Conservation (phyloP, 2,888 invertebrate genomes). For the Esperia sulphurella region DNA sequence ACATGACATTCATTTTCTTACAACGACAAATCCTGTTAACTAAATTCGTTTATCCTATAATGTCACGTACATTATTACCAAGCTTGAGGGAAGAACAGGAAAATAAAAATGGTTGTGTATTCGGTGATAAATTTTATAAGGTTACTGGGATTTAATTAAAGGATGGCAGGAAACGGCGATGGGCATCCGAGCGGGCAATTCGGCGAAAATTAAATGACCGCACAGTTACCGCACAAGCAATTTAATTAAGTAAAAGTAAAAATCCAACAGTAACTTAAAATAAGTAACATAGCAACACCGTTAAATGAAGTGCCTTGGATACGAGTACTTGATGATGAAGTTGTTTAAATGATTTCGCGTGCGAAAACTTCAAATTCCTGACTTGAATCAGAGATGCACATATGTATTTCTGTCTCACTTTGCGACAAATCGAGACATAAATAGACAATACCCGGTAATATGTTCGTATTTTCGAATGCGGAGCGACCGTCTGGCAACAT, state of each 20-base stretch:
- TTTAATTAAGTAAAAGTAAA: background rate
- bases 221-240: background rate
- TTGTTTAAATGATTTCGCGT: no score
- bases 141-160: constrained; percentile 2
- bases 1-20: background rate
- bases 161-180: background rate
- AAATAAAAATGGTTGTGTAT: background rate
- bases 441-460: no score
- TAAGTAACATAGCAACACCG: background rate
- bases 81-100: background rate
- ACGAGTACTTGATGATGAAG: no score
- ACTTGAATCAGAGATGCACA: no score
- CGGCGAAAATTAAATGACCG: constrained; percentile 7
- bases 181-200: background rate
- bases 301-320: no score
- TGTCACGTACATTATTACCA: background rate
- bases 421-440: no score
- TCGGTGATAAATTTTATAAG: constrained; percentile 4
- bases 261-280: background rate
- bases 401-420: no score
- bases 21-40: background rate
- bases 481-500: no score
- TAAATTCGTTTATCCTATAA: background rate
- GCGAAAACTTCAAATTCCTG: no score
- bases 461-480: no score